Evolutionary conservation across 1,140 invertebrate genomes (phyloP).

Genomic region (Drosophila varians): DNA sequence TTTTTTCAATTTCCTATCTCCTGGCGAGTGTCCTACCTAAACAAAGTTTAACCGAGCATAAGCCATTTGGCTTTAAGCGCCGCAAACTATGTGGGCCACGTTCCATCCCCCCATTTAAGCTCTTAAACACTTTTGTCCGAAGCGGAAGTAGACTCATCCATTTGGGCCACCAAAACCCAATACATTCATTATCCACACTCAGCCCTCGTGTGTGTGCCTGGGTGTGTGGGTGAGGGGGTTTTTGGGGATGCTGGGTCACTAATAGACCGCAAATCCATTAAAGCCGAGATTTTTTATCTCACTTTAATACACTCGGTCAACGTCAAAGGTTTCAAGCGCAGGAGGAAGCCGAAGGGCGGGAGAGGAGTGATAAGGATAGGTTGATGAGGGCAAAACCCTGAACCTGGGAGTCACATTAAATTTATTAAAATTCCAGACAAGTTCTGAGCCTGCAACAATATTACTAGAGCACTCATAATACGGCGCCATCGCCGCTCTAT

Average conservation of each 20-base stretch:
- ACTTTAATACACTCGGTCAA: constrained; percentile 81
- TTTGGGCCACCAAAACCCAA: constrained; percentile 65
- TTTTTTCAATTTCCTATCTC: background rate
- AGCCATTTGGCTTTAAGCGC: constrained; percentile 40
- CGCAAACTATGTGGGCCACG: constrained; percentile 29
- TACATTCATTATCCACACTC: constrained; percentile 69
- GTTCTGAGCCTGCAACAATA: constrained; percentile 77
- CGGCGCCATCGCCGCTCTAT: constrained; percentile 55
- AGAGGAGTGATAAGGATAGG: background rate
- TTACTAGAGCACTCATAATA: constrained; percentile 73
- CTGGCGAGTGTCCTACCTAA: constrained; percentile 26
- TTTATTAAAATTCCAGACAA: constrained; percentile 81
- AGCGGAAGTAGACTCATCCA: constrained; percentile 72
- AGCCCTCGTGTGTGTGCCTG: constrained; percentile 6
- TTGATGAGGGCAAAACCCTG: background rate
- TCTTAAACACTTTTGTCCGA: constrained; percentile 55
- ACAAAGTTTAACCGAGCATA: constrained; percentile 41
- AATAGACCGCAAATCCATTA: constrained; percentile 82
- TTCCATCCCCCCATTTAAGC: constrained; percentile 26
- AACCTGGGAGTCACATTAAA: constrained; percentile 58
- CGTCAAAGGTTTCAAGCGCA: constrained; percentile 63
- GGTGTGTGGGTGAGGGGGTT: constrained; percentile 9
- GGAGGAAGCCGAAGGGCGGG: constrained; percentile 1
- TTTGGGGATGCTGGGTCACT: constrained; percentile 45
- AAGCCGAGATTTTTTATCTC: constrained; percentile 79